A percentile compares a stretch with the other conserved stretches of the same genome.
Conservation (phyloP, 2,888 invertebrate genomes). For the Actias luna region DNA sequence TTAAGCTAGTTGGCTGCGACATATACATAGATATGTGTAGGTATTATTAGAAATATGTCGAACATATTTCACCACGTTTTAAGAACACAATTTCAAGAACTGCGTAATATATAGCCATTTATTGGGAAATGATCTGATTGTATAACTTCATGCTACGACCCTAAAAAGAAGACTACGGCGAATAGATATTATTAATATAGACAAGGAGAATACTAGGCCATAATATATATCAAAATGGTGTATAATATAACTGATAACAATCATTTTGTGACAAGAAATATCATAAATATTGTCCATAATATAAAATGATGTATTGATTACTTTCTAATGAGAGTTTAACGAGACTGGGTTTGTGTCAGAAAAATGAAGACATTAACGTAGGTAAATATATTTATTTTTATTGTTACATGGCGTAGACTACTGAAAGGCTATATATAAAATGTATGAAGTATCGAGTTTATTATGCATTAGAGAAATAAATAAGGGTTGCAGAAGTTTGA, state of each 20-base stretch:
- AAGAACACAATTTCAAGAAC: too few species aligned
- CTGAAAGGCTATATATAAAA: background rate
- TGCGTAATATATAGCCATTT: background rate
- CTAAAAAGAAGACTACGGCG: background rate
- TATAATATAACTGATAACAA: background rate
- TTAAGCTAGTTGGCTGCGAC: too few species aligned
- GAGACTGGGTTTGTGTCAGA: slow-evolving; percentile 39
- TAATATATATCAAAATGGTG: background rate
- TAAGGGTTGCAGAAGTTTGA: too few species aligned
- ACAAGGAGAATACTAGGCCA: background rate
- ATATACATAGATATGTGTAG: too few species aligned
- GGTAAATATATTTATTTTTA: background rate
- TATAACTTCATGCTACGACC: background rate
- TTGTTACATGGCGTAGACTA: background rate
- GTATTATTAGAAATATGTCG: too few species aligned
- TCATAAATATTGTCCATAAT: background rate
- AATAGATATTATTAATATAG: too few species aligned
- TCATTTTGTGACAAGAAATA: background rate
- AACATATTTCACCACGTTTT: too few species aligned
- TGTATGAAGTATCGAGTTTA: too few species aligned
- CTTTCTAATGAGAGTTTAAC: slow-evolving; percentile 57
- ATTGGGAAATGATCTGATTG: background rate
- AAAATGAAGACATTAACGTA: background rate
- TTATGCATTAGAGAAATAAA: too few species aligned
- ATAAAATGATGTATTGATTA: slow-evolving; percentile 43